These are phyloP conservation scores for Aradus depressus DNA, from an alignment of 2,888 invertebrate species.

Conservation along the genomic window DNA sequence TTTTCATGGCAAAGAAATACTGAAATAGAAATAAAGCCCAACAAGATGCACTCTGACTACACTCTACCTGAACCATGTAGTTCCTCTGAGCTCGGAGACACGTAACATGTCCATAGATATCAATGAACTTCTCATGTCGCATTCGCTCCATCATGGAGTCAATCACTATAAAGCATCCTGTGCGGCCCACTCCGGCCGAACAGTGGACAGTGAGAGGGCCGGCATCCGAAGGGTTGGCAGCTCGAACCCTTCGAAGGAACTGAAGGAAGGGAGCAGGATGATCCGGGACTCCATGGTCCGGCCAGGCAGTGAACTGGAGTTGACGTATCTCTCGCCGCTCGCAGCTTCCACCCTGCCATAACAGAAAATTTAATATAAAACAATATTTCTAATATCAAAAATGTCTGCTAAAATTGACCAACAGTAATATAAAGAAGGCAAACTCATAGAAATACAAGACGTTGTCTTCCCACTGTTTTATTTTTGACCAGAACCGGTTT, in stretches of 20 bases:
- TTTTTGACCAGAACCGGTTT: too few species aligned
- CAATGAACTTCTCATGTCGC: constrained; percentile 93
- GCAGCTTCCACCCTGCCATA: constrained; percentile 49
- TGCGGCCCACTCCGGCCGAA: constrained; percentile 76
- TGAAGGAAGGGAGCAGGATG: constrained; percentile 97
- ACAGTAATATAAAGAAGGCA: too few species aligned
- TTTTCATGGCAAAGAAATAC: too few species aligned
- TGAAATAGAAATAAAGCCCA: too few species aligned
- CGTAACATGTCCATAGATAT: constrained; percentile 98
- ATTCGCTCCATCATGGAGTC: constrained; percentile 98
- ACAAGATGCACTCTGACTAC: too few species aligned
- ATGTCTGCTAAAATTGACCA: not conserved
- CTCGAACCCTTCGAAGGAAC: constrained; percentile 64
- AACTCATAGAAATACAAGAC: too few species aligned
- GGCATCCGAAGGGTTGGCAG: constrained; percentile 38
- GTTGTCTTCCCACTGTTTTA: too few species aligned
- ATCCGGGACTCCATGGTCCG: constrained; percentile 97
- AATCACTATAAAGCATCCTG: constrained; percentile 96
- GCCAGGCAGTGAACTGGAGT: constrained; percentile 98
- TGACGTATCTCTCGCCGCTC: constrained; percentile 93
- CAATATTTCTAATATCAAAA: not conserved
- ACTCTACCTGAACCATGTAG: constrained; percentile 77
- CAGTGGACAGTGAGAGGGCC: constrained; percentile 38
- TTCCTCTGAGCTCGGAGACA: constrained; percentile 94
- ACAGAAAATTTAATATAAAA: not conserved